Evolutionary conservation across 1,140 invertebrate genomes (phyloP).

Genomic region (Musca vetustissima): DNA sequence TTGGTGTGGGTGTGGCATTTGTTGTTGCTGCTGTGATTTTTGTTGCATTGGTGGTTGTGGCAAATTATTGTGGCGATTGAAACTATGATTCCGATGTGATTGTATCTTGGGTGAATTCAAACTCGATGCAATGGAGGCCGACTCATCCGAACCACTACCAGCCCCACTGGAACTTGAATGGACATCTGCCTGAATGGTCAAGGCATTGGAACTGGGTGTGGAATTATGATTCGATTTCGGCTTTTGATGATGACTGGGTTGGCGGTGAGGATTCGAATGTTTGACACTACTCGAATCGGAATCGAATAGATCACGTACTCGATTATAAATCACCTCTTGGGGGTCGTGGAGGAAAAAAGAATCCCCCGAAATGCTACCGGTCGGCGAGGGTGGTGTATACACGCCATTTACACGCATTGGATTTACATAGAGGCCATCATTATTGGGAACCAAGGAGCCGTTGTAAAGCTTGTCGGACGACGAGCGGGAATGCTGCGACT

Average conservation of each 20-base stretch:
- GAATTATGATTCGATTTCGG: slow-evolving; percentile 26
- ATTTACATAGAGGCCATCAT: slow-evolving; percentile 79
- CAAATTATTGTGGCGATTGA: slow-evolving; percentile 31
- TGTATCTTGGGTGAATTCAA: slow-evolving; percentile 47
- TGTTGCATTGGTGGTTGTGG: slow-evolving; percentile 26
- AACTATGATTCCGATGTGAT: slow-evolving; percentile 41
- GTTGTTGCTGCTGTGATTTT: slow-evolving; percentile 26
- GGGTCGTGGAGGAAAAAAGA: slow-evolving; percentile 84
- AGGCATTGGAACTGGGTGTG: slow-evolving; percentile 36
- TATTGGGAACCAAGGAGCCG: slow-evolving; percentile 63
- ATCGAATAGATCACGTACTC: slow-evolving; percentile 78
- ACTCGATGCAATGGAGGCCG: slow-evolving; percentile 60
- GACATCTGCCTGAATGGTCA: slow-evolving; percentile 67
- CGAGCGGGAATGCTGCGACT: slow-evolving; percentile 41
- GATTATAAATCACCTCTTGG: slow-evolving; percentile 72
- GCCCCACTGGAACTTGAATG: slow-evolving; percentile 65
- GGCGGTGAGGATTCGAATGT: slow-evolving; percentile 27
- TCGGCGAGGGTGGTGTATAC: slow-evolving; percentile 47
- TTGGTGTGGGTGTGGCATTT: slow-evolving; percentile 1
- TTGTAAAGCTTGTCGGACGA: slow-evolving; percentile 54
- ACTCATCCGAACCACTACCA: slow-evolving; percentile 63
- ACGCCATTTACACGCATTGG: slow-evolving; percentile 65
- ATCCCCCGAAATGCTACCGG: slow-evolving; percentile 60
- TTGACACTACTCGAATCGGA: slow-evolving; percentile 52
- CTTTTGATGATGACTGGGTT: slow-evolving; percentile 31